These are phyloP conservation scores for Dasypolia templi DNA, from an alignment of 2,888 invertebrate species.

Conservation along the genomic window DNA sequence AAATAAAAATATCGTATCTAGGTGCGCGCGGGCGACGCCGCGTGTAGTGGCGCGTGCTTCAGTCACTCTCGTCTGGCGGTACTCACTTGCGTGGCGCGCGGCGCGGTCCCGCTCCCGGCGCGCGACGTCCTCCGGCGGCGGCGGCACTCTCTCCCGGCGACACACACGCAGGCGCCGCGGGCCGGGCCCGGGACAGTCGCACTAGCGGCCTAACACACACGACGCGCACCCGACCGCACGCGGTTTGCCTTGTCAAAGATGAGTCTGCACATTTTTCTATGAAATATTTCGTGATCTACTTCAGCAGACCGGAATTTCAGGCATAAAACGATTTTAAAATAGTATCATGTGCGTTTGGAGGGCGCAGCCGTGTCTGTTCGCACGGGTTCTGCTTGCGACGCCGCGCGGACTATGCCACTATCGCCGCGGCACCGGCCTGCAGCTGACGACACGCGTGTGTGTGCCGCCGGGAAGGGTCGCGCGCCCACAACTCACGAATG, in stretches of 20 bases:
- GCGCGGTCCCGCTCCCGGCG: not conserved
- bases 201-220: not conserved
- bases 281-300: not conserved
- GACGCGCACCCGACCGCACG: not conserved
- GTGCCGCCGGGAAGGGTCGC: constrained; percentile 69
- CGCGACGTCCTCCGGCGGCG: no score
- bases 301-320: not conserved
- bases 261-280: not conserved
- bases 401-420: constrained; percentile 10
- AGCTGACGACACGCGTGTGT: constrained; percentile 38
- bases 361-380: not conserved
- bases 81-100: not conserved
- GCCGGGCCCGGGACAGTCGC: no score
- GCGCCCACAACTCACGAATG: constrained; percentile 79
- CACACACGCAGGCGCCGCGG: no score
- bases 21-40: not conserved
- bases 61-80: constrained; percentile 4
- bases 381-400: constrained; percentile 4
- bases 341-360: not conserved
- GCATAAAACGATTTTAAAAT: not conserved
- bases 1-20: not conserved
- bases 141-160: constrained; percentile 21
- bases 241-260: not conserved
- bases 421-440: constrained; percentile 1
- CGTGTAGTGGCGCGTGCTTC: constrained; percentile 5